phyloP scores from a whole-genome alignment of 2,113 vertebrate genomes.

The Nerophis ophidion region DNA sequence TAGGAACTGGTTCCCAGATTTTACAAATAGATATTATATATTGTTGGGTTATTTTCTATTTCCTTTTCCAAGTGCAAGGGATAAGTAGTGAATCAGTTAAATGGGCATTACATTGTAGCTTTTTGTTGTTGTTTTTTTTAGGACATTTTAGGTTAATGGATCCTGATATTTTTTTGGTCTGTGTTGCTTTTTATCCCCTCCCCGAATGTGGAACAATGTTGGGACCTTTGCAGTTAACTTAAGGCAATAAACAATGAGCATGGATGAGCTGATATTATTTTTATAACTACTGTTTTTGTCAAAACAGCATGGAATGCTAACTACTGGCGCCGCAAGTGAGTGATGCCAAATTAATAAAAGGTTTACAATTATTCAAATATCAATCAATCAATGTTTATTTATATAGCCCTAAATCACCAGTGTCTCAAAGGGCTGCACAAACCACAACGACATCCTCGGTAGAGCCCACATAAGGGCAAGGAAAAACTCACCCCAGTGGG shows the following conservation, averaged over 20 bases:
- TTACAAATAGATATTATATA: constrained; percentile 17
- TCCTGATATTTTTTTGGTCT: neutral
- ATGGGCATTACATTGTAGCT: constrained; percentile 45
- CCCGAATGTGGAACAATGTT: neutral
- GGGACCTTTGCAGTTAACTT: constrained; percentile 21
- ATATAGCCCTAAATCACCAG: no score
- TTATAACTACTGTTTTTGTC: constrained; percentile 34
- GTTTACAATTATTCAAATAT: no score
- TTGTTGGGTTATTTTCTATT: neutral
- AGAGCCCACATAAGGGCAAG: no score
- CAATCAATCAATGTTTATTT: no score
- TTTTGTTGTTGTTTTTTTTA: constrained; percentile 2
- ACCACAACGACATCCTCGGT: no score
- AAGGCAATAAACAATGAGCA: constrained; percentile 17
- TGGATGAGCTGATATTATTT: constrained; percentile 16
- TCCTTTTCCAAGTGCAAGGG: constrained; percentile 30
- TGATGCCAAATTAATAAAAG: constrained; percentile 59
- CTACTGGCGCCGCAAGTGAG: constrained; percentile 50
- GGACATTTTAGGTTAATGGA: constrained; percentile 24
- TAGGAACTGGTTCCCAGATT: constrained; percentile 44
- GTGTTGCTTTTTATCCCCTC: constrained; percentile 7
- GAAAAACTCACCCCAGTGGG: no score
- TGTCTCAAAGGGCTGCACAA: no score
- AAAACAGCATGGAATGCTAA: constrained; percentile 56
- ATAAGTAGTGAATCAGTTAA: constrained; percentile 29